Evolutionary conservation across 2,888 invertebrate genomes (phyloP).

Genomic region (Aphelenchoides bicaudatus): DNA sequence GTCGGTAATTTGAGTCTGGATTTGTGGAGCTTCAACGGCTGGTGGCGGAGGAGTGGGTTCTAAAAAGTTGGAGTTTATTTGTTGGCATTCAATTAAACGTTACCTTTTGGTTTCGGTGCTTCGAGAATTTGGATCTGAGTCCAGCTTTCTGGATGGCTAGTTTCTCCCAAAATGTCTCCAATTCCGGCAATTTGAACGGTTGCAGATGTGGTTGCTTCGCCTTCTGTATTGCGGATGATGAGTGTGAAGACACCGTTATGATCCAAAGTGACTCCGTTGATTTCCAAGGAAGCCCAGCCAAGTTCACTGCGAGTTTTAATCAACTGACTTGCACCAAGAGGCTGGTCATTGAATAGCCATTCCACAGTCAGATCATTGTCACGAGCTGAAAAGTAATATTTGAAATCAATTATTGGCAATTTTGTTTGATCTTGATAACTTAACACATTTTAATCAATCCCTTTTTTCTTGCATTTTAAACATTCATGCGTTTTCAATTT

Average conservation of each 20-base stretch:
- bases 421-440: no score
- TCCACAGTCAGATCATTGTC: slow-evolving; percentile 33
- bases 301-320: slow-evolving; percentile 71
- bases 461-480: no score
- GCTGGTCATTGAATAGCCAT: slow-evolving; percentile 46
- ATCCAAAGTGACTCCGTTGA: slow-evolving; percentile 68
- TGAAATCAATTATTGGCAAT: no score
- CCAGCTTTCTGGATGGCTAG: slow-evolving; percentile 85
- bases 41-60: slow-evolving; percentile 42
- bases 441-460: no score
- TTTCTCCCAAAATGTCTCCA: slow-evolving; percentile 70
- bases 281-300: slow-evolving; percentile 85
- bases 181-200: slow-evolving; percentile 72
- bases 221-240: slow-evolving; percentile 87
- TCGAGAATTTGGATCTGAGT: slow-evolving; percentile 74
- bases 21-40: slow-evolving; percentile 62
- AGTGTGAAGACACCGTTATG: slow-evolving; percentile 86
- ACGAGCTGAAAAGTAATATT: no score
- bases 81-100: no score
- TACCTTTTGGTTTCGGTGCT: slow-evolving; percentile 51
- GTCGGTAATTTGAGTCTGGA: slow-evolving; percentile 82
- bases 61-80: not conserved
- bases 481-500: no score
- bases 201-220: slow-evolving; percentile 90
- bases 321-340: slow-evolving; percentile 60